A percentile compares a stretch with the other conserved stretches of the same genome.
Evolutionary conservation across 1,140 invertebrate genomes (phyloP).

Genomic region (Macrostomum lignano): DNA sequence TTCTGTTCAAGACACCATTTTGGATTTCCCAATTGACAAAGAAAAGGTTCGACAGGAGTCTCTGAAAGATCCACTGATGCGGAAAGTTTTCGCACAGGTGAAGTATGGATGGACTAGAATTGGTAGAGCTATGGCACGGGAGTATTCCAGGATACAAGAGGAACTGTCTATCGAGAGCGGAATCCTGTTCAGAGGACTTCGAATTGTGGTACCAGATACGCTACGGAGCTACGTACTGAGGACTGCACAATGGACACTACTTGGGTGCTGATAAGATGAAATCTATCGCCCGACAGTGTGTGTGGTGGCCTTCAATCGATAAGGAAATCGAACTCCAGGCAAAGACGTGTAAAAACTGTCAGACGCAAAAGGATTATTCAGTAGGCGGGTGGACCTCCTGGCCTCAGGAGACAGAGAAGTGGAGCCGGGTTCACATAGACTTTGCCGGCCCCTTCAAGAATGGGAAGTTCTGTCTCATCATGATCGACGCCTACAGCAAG

Average conservation of each 20-base stretch:
- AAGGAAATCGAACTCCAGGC: slow-evolving; percentile 19
- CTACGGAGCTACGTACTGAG: slow-evolving; percentile 14
- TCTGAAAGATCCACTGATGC: too few relatives aligned
- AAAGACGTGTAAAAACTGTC: slow-evolving; percentile 23
- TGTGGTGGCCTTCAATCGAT: slow-evolving; percentile 30
- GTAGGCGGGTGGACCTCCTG: slow-evolving; percentile 11
- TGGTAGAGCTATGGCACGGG: too few relatives aligned
- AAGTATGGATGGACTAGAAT: too few relatives aligned
- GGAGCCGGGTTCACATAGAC: slow-evolving; percentile 27
- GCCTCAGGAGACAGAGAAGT: slow-evolving; percentile 17
- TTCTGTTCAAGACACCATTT: too few relatives aligned
- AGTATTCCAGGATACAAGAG: too few relatives aligned
- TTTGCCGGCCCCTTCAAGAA: slow-evolving; percentile 24
- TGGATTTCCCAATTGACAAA: too few relatives aligned
- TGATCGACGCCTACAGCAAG: slow-evolving; percentile 26
- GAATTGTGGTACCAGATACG: slow-evolving; percentile 23
- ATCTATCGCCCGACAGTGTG: slow-evolving; percentile 22
- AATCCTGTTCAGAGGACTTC: slow-evolving; percentile 12
- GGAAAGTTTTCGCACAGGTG: too few relatives aligned
- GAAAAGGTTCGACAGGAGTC: too few relatives aligned
- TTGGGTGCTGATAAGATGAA: slow-evolving; percentile 31
- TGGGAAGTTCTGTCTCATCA: slow-evolving; percentile 19
- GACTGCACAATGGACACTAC: slow-evolving; percentile 29
- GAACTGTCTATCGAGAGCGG: too few relatives aligned
- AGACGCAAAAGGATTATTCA: slow-evolving; percentile 2